Evolutionary conservation across 2,113 vertebrate species (phyloP), one percentile per base, ranked within the genome.

Genomic region (Mixornis gularis): DNA sequence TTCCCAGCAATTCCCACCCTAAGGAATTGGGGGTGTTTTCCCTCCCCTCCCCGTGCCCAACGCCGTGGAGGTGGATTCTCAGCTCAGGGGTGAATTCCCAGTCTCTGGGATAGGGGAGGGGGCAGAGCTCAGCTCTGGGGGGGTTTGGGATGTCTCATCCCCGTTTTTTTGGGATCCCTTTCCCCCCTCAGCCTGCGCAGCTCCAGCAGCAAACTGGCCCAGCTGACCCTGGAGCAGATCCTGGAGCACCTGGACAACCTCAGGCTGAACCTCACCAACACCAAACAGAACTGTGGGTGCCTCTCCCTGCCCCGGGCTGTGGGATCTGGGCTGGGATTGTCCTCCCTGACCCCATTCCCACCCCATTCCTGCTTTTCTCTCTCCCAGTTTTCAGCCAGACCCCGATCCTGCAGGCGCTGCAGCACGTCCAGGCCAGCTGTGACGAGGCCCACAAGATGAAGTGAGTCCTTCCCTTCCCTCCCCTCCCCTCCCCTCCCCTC

Each of bases 371-470:
- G 36, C 40, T 41, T 14, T 14, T 8, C 10, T 25, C 10, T 29
- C 59, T 18, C 30, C 21, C 63, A 99, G 99, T 99, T 96, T 99
- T 99, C 91, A 98, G 97, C 92, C 99, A 99, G 95, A 99, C 99
- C 0, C 99, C 99, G 2, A 99, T 99, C 87, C 98, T 99, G 17
- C 99, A 99, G 95, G 99, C 99, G 2, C 97, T 99, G 56, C 99
- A 99, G 96, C 99, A 99, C 8, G 99, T 99, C 70, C 99, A 99
- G 97, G 99, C 99, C 34, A 99, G 99, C 98, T 99, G 99, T 13
- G 99, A 99, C 0, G 99, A 99, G 72, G 98, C 98, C 3, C 99
- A 99, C 97, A 99, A 99, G 95, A 99, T 99, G 98, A 99, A 98
- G 99, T 98, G 73, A 96, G 40, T 40, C 38, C n/a, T n/a, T n/a